Conservation (phyloP, 2,113 vertebrate genomes). For the Thalassarche chlororhynchos region DNA sequence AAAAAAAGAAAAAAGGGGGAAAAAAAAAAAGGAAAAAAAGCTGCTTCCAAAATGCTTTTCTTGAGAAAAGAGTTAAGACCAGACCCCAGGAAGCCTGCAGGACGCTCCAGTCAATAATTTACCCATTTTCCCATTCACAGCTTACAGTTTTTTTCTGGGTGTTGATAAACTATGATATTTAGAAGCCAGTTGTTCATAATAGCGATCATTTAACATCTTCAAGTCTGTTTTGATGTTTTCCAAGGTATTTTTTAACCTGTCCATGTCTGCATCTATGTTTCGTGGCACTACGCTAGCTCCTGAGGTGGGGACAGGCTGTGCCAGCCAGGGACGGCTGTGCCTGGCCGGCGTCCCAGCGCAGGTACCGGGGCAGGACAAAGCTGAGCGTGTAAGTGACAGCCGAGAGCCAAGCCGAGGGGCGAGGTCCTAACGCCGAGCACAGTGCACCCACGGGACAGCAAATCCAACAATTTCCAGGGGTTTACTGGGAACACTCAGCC, state of each 20-base stretch:
- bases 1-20: background rate
- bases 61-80: background rate
- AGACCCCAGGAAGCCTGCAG: background rate
- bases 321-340: background rate
- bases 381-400: background rate
- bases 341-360: accelerated
- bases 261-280: background rate
- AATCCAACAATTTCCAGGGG: accelerated
- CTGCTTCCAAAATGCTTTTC: background rate
- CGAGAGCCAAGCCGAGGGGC: background rate
- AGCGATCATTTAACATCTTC: background rate
- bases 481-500: accelerated
- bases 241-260: background rate
- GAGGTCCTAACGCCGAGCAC: background rate
- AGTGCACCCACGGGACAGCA: background rate
- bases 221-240: constrained; percentile 1
- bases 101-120: background rate
- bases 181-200: background rate
- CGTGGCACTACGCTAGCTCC: background rate
- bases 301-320: background rate
- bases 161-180: background rate
- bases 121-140: background rate
- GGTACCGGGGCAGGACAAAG: background rate
- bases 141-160: background rate
- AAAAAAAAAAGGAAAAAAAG: background rate